Conservation (phyloP, 1,140 invertebrate species). For the Apis mellifera region Amel_HAv3.1 CM009936.2:7842001-7842500, state of each 20-base stretch:
- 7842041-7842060: neutral
- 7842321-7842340: conserved; percentile 23
- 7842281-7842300: conserved; percentile 26
- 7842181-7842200: conserved; percentile 48
- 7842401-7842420: neutral
- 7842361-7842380: neutral
- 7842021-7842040: neutral
- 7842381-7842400: conserved; percentile 3
- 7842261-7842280: conserved; percentile 40
- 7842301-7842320: conserved; percentile 30
- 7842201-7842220: conserved; percentile 42
- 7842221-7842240: conserved; percentile 25
- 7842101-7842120: neutral
- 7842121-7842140: conserved; percentile 15
- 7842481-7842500: too few species aligned
- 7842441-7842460: too few species aligned
- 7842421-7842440: too few species aligned
- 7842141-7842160: conserved; percentile 35
- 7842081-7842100: neutral
- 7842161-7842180: conserved; percentile 20
- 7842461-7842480: too few species aligned
- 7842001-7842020: neutral
- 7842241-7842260: conserved; percentile 45
- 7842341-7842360: conserved; percentile 9
- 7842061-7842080: neutral